These are phyloP conservation scores for Caenorhabditis uteleia DNA, from an alignment of 2,888 invertebrate genomes.

Conservation along the genomic window DNA sequence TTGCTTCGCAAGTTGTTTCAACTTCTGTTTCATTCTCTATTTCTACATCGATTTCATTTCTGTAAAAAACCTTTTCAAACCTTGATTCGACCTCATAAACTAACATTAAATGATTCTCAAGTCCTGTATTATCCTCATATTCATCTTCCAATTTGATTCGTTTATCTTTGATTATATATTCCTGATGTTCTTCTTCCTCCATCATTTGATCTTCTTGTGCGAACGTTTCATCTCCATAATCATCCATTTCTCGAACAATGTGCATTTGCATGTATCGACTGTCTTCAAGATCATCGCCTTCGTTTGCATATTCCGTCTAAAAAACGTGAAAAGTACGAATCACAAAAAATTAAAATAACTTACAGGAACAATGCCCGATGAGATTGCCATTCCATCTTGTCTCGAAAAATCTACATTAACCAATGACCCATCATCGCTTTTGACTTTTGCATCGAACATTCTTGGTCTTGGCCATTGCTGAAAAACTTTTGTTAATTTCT, in stretches of 20 bases:
- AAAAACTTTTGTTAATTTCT: background rate
- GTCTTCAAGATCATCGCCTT: background rate
- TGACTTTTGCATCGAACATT: conserved; percentile 43
- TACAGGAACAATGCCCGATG: background rate
- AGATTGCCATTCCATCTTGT: background rate
- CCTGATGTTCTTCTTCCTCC: conserved; percentile 15
- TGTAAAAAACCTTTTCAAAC: conserved; percentile 1
- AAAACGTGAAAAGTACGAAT: no score
- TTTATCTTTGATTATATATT: conserved; percentile 4
- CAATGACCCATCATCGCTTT: conserved; percentile 29
- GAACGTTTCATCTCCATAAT: conserved; percentile 14
- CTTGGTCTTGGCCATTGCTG: conserved; percentile 46
- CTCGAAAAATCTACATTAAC: conserved; percentile 9
- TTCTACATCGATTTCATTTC: conserved; percentile 5
- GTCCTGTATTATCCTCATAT: conserved; percentile 4
- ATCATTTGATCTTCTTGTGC: conserved; percentile 8
- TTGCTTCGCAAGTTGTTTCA: conserved; percentile 3
- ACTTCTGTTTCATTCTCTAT: conserved; percentile 19
- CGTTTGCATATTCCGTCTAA: no score
- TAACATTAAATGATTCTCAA: background rate
- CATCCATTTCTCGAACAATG: conserved; percentile 18
- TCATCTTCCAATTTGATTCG: no score
- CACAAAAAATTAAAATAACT: background rate
- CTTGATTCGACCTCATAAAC: background rate
- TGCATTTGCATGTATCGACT: no score